Evolutionary conservation across 1,140 invertebrate species (phyloP), one percentile per base, ranked within the genome.

Genomic region (Berghia stephanieae): DNA sequence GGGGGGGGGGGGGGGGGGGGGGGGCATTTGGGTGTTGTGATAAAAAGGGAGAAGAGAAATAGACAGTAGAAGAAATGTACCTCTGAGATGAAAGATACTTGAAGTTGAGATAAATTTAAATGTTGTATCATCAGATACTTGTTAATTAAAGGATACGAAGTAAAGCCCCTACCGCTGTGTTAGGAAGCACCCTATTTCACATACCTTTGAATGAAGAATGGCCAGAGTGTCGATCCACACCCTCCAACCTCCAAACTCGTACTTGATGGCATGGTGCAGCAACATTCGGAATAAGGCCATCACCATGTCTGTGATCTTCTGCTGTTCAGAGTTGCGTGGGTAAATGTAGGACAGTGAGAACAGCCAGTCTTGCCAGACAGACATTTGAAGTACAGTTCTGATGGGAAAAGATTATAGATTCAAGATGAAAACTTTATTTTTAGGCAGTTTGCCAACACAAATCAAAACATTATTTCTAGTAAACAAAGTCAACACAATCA

Each of bases 321-420:
- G 95, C 88, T 99, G 96, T 86, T 98, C 96, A 0, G 94, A 93
- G 84, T 95, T 97, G 87, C 96, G 95, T 0, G 97, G 97, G 89
- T 98, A 97, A 73, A 99, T 98, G 88, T 99, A 98, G 36, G 97
- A 96, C 93, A 99, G 94, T 5, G 97, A 96, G 83, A 99, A 99
- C 1, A 99, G 91, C 98, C 98, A 99, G 87, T 99, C 98, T 91
- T 99, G 98, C 98, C 98, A 99, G 0, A 99, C 98, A 6, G 97
- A 99, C 98, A 99, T 99, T 91, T 99, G 98, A 18, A 99, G 91
- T 1, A 99, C 96, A 0, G 96, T 99, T 80, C 97, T 91, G 78
- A 69, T 68, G 43, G 42, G 1, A 74, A 16, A 63, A n/a, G 27
- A 71, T 4, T 18, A 21, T 24, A 71, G 16, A 10, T n/a, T 46